phyloP scores from a whole-genome alignment of 2,113 vertebrate species.

The Dendrocopos noguchii region DNA sequence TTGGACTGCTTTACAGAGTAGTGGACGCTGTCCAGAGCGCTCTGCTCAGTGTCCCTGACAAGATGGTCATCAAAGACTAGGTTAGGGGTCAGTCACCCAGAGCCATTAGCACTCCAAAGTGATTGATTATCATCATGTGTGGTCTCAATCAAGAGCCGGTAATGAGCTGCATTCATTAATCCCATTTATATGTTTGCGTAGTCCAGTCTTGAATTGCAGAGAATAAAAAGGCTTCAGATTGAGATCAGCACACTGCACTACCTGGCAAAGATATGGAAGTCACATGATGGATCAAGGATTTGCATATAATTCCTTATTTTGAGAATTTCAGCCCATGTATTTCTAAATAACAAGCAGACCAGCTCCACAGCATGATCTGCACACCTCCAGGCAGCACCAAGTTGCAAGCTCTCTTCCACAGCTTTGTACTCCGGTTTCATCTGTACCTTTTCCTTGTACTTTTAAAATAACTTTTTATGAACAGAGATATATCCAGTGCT shows the following conservation, averaged over 20 bases:
- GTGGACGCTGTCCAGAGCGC: constrained; percentile 59
- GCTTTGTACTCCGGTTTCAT: neutral
- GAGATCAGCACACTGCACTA: neutral
- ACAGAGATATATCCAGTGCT: neutral
- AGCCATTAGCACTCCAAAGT: constrained; percentile 67
- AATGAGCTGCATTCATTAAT: constrained; percentile 65
- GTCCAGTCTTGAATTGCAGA: constrained; percentile 41
- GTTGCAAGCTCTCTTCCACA: neutral
- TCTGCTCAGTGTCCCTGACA: constrained; percentile 68
- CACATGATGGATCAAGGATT: neutral
- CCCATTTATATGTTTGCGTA: constrained; percentile 57
- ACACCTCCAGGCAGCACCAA: neutral
- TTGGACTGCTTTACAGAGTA: constrained; percentile 39
- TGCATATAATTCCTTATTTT: neutral
- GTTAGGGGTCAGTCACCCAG: constrained; percentile 67
- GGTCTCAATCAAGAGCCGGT: constrained; percentile 69
- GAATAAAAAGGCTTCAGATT: constrained; percentile 45
- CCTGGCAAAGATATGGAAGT: neutral
- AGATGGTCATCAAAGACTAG: constrained; percentile 68
- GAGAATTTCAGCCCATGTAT: neutral
- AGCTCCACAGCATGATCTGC: neutral
- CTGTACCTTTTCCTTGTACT: neutral
- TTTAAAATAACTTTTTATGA: neutral
- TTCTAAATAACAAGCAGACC: neutral
- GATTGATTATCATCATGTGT: constrained; percentile 71